These are phyloP conservation scores for Sphaeramia orbicularis DNA, from an alignment of 2,797 vertebrate genomes.

Conservation along the genomic window DNA sequence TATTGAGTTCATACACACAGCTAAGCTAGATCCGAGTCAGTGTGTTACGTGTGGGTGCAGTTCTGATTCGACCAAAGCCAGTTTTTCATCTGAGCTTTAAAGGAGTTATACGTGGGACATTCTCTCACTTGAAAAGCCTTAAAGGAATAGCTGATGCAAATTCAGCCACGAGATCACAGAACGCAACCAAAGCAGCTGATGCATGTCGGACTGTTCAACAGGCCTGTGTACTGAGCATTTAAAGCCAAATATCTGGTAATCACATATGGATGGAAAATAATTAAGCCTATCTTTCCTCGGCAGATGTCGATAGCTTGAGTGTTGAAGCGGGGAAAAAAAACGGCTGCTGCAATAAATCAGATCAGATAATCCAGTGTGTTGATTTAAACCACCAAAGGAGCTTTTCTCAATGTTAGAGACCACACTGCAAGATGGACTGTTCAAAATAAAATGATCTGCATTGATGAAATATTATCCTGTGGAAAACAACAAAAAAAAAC, in stretches of 20 bases:
- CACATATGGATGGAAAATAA: slow-evolving; percentile 72
- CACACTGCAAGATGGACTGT: neutral
- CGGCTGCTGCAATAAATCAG: slow-evolving; percentile 46
- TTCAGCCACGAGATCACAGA: slow-evolving; percentile 7
- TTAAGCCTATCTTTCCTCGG: slow-evolving; percentile 59
- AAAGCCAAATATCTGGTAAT: slow-evolving; percentile 70
- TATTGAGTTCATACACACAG: too few species aligned
- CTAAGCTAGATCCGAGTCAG: too few species aligned
- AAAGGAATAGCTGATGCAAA: slow-evolving; percentile 22
- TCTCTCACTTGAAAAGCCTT: too few species aligned
- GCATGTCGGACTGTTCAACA: slow-evolving; percentile 46
- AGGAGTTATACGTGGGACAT: too few species aligned
- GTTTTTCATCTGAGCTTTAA: too few species aligned
- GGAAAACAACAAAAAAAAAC: neutral
- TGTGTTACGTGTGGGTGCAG: too few species aligned
- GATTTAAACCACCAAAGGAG: slow-evolving; percentile 44
- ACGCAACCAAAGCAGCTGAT: slow-evolving; percentile 29
- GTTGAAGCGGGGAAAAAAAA: slow-evolving; percentile 46
- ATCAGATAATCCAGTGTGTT: slow-evolving; percentile 52
- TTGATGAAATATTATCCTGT: neutral
- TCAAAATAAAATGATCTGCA: neutral
- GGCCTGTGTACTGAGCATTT: slow-evolving; percentile 39
- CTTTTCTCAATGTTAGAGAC: slow-evolving; percentile 17
- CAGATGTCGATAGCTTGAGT: slow-evolving; percentile 48
- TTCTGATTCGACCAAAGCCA: too few species aligned